Percentiles rank a stretch among this genome's conserved stretches.
Evolutionary conservation across 2,797 vertebrate species (phyloP).

Genomic region (Lutjanus argentimaculatus): DNA sequence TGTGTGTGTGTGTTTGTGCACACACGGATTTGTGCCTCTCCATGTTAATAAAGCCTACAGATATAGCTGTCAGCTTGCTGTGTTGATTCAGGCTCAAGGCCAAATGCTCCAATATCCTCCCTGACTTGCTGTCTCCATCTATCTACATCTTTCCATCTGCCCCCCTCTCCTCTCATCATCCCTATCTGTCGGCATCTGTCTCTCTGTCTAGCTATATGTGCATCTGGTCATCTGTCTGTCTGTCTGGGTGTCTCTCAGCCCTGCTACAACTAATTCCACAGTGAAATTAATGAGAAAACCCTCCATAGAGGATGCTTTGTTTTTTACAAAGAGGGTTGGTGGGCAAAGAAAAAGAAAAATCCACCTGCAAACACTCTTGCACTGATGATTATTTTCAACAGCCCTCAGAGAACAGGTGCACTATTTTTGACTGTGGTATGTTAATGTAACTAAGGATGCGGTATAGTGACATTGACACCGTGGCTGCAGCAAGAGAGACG

Average conservation of each 20-base stretch:
- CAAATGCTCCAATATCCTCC: conserved; percentile 78
- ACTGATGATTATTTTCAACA: conserved; percentile 35
- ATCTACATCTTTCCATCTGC: conserved; percentile 79
- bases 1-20: conserved; percentile 32
- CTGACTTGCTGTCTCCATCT: conserved; percentile 75
- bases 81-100: conserved; percentile 81
- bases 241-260: conserved; percentile 30
- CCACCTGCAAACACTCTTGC: conserved; percentile 21
- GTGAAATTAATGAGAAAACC: conserved; percentile 29
- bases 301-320: conserved; percentile 11
- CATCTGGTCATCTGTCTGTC: conserved; percentile 67
- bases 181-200: conserved; percentile 57
- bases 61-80: conserved; percentile 83
- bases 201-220: conserved; percentile 47
- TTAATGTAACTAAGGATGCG: too few relatives aligned
- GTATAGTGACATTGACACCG: neutral
- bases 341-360: conserved; percentile 7
- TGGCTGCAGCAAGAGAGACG: neutral
- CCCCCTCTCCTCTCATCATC: conserved; percentile 56
- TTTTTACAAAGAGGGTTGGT: conserved; percentile 9
- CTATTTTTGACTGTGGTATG: neutral
- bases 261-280: conserved; percentile 30
- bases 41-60: conserved; percentile 82
- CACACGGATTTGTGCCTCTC: conserved; percentile 65
- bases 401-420: conserved; percentile 29